Base-by-base conservation (phyloP, 2,888 invertebrate species). In the Carabus problematicus region DNA sequence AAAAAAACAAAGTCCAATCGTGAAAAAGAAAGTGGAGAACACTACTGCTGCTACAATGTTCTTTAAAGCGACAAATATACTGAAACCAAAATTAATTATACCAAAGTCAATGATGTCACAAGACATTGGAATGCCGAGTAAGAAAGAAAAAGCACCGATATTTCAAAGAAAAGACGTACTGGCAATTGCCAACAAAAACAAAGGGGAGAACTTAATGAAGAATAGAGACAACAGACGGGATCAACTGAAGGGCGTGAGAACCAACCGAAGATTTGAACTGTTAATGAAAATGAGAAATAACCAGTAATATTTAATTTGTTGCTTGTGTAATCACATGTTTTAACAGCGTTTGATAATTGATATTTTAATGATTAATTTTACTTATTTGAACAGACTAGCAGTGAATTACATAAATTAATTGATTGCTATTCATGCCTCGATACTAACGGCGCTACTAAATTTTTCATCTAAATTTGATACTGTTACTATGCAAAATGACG, bases 241-340 rank as follows among this genome's bases (percentile, higher is more conserved):
- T 40, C 76, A 84, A 4, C 82, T 91, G 0, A 88, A 87, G 71
- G 91, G 91, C 0, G 91, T 91, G 0, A 82, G 91, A 43, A 87
- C 88, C 0, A 92, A 92, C 79, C 83, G 90, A 45, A 82, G 91
- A 52, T 92, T 92, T 74, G 90, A 91, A 66, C 78, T 91, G 64
- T 87, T 90, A 75, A 91, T 91, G 91, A 83, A 86, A 74, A 84
- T 88, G 79, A 84, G 90, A 18, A 86, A 86, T 72, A 74, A 61
- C 40, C 73, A 78, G 49, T 72, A 74, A 18, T 73, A n/a, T 74
- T 47, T 70, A 70, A 58, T 64, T 72, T 52, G 18, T 29, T 29
- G 29, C 29, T 29, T 29, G 7, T 45, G 45, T 45, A 2, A 45
- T 29, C 29, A 6, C 2, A 29, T 29, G 29, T 29, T 29, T 2